Percentiles rank a stretch among this genome's conserved stretches.
These are phyloP conservation scores for Sebastes steindachneri DNA, from an alignment of 2,797 vertebrate genomes.

Conservation along the genomic window DNA sequence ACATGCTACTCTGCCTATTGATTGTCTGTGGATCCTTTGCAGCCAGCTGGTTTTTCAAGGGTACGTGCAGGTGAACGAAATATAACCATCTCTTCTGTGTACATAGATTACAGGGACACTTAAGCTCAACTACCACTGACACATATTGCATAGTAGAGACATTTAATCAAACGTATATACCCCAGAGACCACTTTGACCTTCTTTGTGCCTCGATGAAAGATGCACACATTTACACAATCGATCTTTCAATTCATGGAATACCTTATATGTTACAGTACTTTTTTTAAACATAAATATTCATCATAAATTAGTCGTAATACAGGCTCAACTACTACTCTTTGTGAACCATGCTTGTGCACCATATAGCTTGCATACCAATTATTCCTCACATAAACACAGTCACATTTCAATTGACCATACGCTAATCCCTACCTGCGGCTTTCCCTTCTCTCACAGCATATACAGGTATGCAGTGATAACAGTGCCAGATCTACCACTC, in stretches of 20 bases:
- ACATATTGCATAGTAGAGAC: not conserved
- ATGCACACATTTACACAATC: not conserved
- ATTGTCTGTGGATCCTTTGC: constrained; percentile 49
- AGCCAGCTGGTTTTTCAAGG: constrained; percentile 51
- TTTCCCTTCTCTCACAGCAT: not conserved
- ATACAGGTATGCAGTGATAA: not conserved
- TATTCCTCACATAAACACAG: not conserved
- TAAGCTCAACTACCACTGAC: not conserved
- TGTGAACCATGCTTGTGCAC: not conserved
- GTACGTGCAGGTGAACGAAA: constrained; percentile 32
- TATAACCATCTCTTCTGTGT: not conserved
- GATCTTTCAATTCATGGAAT: not conserved
- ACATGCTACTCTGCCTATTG: constrained; percentile 59
- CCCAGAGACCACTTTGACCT: not conserved
- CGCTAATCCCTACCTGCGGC: not conserved
- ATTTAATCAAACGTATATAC: constrained; percentile 7
- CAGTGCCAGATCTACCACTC: not conserved
- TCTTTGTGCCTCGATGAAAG: not conserved
- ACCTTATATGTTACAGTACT: not conserved
- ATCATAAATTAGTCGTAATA: not conserved
- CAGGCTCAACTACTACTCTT: not conserved
- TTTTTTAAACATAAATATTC: not conserved
- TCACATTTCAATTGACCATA: not conserved
- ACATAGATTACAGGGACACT: constrained; percentile 4
- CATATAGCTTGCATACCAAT: not conserved